A percentile compares a stretch with the other conserved stretches of the same genome.
These are phyloP conservation scores for Andricus quercusramuli DNA, from an alignment of 2,888 invertebrate species.

Conservation along the genomic window DNA sequence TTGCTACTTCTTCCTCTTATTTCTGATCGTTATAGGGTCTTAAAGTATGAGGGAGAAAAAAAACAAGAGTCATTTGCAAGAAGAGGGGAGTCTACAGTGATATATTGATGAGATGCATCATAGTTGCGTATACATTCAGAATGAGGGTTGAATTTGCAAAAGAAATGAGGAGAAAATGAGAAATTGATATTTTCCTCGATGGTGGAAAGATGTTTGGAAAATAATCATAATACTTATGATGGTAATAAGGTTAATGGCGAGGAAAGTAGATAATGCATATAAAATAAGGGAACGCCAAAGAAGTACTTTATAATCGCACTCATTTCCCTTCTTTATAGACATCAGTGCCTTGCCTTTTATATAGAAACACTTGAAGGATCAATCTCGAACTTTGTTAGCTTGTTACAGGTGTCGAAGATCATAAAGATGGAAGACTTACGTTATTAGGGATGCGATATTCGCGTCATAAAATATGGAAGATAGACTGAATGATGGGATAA, in stretches of 20 bases:
- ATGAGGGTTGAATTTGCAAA: slow-evolving; percentile 34
- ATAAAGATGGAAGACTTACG: slow-evolving; percentile 38
- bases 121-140: slow-evolving; percentile 27
- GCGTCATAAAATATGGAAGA: slow-evolving; percentile 34
- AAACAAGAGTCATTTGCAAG: slow-evolving; percentile 10
- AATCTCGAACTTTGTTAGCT: slow-evolving; percentile 33
- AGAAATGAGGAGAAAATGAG: slow-evolving; percentile 33
- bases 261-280: slow-evolving; percentile 38
- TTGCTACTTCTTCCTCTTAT: slow-evolving; percentile 11
- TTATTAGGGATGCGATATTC: slow-evolving; percentile 36
- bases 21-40: slow-evolving; percentile 3
- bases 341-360: slow-evolving; percentile 1
- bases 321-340: slow-evolving; percentile 6
- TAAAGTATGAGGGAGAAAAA: neutral
- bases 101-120: slow-evolving; percentile 41
- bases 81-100: slow-evolving; percentile 6
- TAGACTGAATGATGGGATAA: slow-evolving; percentile 26
- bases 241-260: slow-evolving; percentile 38
- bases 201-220: slow-evolving; percentile 25
- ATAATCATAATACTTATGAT: slow-evolving; percentile 37
- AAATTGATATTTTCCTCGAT: slow-evolving; percentile 34
- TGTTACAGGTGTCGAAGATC: slow-evolving; percentile 38
- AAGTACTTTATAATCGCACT: slow-evolving; percentile 7
- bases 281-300: neutral
- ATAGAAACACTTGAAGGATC: slow-evolving; percentile 33